Percentiles rank a stretch among this genome's conserved stretches.
Evolutionary conservation across 2,888 invertebrate genomes (phyloP).

Genomic region (Bunonema sp.): DNA sequence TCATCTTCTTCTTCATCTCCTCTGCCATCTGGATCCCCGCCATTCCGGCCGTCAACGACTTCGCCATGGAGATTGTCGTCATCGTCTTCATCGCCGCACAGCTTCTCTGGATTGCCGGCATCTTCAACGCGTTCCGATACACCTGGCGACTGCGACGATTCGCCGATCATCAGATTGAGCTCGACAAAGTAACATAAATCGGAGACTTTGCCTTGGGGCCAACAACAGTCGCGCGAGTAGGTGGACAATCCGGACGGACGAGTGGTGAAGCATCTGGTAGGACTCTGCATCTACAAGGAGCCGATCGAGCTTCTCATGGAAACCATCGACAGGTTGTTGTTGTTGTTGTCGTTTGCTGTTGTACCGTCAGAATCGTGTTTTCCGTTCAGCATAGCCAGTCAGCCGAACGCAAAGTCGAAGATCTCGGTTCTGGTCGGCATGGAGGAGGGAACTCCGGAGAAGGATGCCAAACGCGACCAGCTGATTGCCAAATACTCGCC

Average conservation of each 20-base stretch:
- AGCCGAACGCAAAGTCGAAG: conserved; percentile 8
- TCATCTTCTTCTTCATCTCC: conserved; percentile 27
- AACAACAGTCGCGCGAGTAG: no score
- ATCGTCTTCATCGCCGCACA: conserved; percentile 21
- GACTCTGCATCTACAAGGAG: conserved; percentile 25
- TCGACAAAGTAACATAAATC: conserved; percentile 14
- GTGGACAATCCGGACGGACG: conserved; percentile 13
- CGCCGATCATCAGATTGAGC: conserved; percentile 16
- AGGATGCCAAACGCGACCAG: conserved; percentile 21
- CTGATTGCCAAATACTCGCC: conserved; percentile 21
- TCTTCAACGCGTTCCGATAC: conserved; percentile 26
- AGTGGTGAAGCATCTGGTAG: conserved; percentile 19
- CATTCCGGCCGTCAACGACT: conserved; percentile 13
- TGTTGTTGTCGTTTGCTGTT: no score
- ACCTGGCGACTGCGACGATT: conserved; percentile 17
- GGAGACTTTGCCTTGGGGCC: no score
- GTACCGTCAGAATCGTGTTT: no score
- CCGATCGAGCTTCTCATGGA: conserved; percentile 25
- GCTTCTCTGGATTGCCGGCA: conserved; percentile 21
- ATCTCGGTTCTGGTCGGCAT: conserved; percentile 26
- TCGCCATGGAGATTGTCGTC: conserved; percentile 26
- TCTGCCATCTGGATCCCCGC: conserved; percentile 29
- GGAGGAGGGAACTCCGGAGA: conserved; percentile 33
- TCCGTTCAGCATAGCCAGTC: background rate
- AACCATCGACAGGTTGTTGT: conserved; percentile 30